Base-by-base conservation (phyloP, 2,113 vertebrate species). In the Scatophagus argus region DNA sequence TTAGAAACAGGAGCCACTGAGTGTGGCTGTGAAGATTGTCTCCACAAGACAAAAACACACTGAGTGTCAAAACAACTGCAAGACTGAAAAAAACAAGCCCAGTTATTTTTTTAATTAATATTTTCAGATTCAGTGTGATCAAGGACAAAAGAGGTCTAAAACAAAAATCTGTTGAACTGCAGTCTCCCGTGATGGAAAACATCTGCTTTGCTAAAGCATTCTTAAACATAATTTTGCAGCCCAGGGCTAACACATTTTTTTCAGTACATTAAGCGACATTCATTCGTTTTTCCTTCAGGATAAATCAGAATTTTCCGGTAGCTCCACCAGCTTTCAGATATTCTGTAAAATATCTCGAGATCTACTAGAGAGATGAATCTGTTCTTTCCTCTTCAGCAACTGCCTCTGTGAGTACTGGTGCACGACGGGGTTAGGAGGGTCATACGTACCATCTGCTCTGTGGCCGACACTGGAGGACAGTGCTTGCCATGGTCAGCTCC, bases 381-480 rank as follows among this genome's bases (percentile, higher is more conserved):
- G 73, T 66, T 70, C 32, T 29, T 55, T 74, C 27, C 51, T n/a
- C n/a, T 49, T 47, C 3, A 19, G 5, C 54, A 74, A 16, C 72
- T 83, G 76, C 38, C 41, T 44, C 36, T n/a, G 29, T 21, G 47
- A 47, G 63, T 11, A n/a, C 32, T 59, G 54, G 59, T 75, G 77
- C 19, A 29, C 11, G 10, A 66, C 14, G 1, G 39, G 77, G 85
- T 88, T 59, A 77, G 70, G 43, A 3, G 60, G 73, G 79, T 78
- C 72, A n/a, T 12, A 65, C 46, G 52, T 77, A 49, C 82, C 81
- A 81, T 81, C 66, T 82, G 81, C 73, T 75, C 44, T 7, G 61
- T 41, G 74, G 44, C 27, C 8, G 31, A 61, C 47, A 44, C 6
- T 0, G 8, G 76, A 73, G 73, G 69, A 68, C 27, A 8, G 3